Evolutionary conservation across 2,113 vertebrate species (phyloP).

Genomic region (Petrocephalus zakoni): DNA sequence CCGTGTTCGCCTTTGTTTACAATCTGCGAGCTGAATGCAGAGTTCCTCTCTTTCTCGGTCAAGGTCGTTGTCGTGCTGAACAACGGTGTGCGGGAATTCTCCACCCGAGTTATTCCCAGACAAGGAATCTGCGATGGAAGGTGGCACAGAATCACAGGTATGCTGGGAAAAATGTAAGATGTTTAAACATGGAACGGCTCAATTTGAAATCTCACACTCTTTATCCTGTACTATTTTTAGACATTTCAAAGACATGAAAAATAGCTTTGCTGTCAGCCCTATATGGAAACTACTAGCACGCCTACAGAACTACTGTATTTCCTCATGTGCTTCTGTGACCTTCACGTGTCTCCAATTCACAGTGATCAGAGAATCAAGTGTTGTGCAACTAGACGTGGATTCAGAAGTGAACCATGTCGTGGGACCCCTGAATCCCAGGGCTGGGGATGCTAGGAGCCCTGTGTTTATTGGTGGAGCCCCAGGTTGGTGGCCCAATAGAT

Average conservation of each 20-base stretch:
- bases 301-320: not conserved
- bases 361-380: conserved; percentile 82
- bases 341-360: conserved; percentile 23
- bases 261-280: not conserved
- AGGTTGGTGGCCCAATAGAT: conserved; percentile 57
- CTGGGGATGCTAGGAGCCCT: conserved; percentile 61
- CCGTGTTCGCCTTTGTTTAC: not conserved
- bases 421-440: conserved; percentile 65
- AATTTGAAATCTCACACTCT: not conserved
- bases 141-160: conserved; percentile 89
- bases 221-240: not conserved
- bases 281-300: not conserved
- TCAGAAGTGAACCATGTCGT: conserved; percentile 84
- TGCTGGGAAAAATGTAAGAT: conserved; percentile 24
- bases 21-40: not conserved
- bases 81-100: conserved; percentile 74
- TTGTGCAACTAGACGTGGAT: conserved; percentile 85
- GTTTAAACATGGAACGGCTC: not conserved
- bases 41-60: conserved; percentile 11
- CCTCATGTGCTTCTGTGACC: not conserved
- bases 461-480: conserved; percentile 89
- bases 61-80: conserved; percentile 82
- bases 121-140: conserved; percentile 75
- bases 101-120: conserved; percentile 70
- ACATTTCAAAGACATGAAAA: not conserved